These are phyloP conservation scores for Corythoichthys haematopterus DNA, from an alignment of 2,113 vertebrate species.

Conservation along the genomic window DNA sequence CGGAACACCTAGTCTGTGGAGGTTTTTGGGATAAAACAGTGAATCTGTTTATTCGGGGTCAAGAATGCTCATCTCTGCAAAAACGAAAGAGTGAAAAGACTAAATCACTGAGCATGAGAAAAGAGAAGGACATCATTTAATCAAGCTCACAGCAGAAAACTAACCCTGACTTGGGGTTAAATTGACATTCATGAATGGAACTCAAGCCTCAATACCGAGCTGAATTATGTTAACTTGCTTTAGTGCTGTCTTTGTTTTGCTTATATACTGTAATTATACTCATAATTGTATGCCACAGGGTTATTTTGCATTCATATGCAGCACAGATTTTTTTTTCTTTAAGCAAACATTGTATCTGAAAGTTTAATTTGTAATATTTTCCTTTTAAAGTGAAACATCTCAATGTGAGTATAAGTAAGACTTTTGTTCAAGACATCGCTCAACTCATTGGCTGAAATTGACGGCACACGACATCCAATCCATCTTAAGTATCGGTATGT, in stretches of 20 bases:
- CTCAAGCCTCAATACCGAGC: not conserved
- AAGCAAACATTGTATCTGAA: not conserved
- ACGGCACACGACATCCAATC: too few relatives aligned
- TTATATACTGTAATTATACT: not conserved
- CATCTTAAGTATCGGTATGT: too few relatives aligned
- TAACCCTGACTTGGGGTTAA: constrained; percentile 19
- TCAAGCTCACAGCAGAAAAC: constrained; percentile 20
- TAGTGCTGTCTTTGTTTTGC: not conserved
- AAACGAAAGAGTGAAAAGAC: constrained; percentile 23
- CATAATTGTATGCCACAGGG: not conserved
- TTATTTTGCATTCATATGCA: not conserved
- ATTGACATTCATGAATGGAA: not conserved
- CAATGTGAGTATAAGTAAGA: constrained; percentile 6
- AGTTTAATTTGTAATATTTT: not conserved
- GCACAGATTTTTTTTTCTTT: not conserved
- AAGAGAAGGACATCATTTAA: constrained; percentile 9
- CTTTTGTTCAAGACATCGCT: too few relatives aligned
- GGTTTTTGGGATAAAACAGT: constrained; percentile 5
- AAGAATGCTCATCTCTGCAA: constrained; percentile 11
- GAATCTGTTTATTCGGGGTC: constrained; percentile 29
- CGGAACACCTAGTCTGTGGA: constrained; percentile 25
- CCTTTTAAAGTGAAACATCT: not conserved
- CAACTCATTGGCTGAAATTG: too few relatives aligned
- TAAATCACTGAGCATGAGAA: constrained; percentile 17
- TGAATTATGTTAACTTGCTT: not conserved